A percentile compares a stretch with the other conserved stretches of the same genome.
phyloP scores from a whole-genome alignment of 2,113 vertebrate genomes.

The Phrynocephalus versicolor region DNA sequence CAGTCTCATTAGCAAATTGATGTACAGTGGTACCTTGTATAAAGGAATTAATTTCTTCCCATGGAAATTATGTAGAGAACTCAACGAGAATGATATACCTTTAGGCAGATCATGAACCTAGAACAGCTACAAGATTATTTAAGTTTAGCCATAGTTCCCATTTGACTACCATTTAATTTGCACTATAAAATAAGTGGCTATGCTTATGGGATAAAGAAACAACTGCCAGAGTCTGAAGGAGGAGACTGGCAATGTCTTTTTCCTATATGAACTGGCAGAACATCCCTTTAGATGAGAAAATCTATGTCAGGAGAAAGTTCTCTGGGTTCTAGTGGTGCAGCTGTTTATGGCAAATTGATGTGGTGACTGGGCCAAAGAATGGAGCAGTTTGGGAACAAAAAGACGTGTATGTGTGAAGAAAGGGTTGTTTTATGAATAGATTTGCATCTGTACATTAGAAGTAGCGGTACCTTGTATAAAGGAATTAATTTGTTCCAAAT shows the following conservation, averaged over 20 bases:
- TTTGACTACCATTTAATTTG: conserved; percentile 85
- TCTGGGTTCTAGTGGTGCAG: too few species aligned
- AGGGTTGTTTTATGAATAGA: background rate
- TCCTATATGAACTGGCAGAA: conserved; percentile 83
- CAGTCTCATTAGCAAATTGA: too few species aligned
- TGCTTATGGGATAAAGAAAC: conserved; percentile 91
- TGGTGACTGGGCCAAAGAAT: background rate
- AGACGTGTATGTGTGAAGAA: background rate
- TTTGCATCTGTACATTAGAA: too few species aligned
- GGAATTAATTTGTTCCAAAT: too few species aligned
- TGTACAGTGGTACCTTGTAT: background rate
- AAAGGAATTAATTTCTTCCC: too few species aligned
- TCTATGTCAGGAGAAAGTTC: background rate
- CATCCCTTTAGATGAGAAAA: conserved; percentile 34
- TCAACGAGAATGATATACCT: background rate
- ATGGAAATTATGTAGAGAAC: too few species aligned
- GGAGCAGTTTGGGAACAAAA: background rate
- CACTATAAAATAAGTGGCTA: conserved; percentile 76
- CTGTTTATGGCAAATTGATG: too few species aligned
- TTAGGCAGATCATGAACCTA: background rate
- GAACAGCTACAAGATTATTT: background rate
- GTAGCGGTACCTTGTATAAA: too few species aligned
- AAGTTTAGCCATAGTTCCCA: conserved; percentile 72
- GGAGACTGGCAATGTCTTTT: conserved; percentile 73
- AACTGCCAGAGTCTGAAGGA: conserved; percentile 82